phyloP scores from a whole-genome alignment of 23 tunicate species.

The Halocynthia roretzi region DNA sequence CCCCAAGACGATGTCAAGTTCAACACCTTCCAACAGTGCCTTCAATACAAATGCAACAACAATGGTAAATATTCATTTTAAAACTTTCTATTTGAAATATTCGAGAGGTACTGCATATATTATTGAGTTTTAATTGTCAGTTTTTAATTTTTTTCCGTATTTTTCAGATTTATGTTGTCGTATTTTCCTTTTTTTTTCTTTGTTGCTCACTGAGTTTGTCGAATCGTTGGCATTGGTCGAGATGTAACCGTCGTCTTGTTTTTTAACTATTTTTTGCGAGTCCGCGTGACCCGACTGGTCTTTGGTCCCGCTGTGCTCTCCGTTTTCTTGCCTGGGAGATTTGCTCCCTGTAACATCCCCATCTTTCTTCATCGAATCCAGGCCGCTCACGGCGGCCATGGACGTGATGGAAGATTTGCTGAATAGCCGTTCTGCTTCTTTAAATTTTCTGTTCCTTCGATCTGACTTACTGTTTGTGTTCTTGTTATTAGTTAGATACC shows the following conservation, averaged over 20 bases:
- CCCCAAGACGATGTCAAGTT: no score
- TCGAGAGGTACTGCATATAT: no score
- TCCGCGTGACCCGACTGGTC: not conserved
- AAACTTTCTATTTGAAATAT: no score
- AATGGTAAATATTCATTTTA: no score
- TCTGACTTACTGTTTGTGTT: conserved; percentile 77
- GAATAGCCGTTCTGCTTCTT: conserved; percentile 84
- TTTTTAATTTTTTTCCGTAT: conserved; percentile 8
- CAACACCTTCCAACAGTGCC: no score
- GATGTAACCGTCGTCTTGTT: not conserved
- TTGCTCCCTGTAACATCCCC: conserved; percentile 12
- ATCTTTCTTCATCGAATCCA: conserved; percentile 55
- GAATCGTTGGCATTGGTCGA: conserved; percentile 2
- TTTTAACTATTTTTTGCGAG: not conserved
- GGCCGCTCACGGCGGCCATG: conserved; percentile 76
- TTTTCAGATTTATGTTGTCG: conserved; percentile 14
- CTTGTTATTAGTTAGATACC: conserved; percentile 80
- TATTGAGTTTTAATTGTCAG: not conserved
- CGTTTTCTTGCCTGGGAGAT: not conserved
- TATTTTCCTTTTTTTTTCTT: conserved; percentile 23
- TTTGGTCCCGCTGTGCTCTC: conserved; percentile 7
- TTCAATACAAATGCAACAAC: no score
- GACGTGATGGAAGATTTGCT: conserved; percentile 92
- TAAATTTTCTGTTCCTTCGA: conserved; percentile 70
- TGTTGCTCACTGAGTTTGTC: not conserved